Conservation (phyloP, 2,113 vertebrate genomes). For the Buteo buteo region DNA sequence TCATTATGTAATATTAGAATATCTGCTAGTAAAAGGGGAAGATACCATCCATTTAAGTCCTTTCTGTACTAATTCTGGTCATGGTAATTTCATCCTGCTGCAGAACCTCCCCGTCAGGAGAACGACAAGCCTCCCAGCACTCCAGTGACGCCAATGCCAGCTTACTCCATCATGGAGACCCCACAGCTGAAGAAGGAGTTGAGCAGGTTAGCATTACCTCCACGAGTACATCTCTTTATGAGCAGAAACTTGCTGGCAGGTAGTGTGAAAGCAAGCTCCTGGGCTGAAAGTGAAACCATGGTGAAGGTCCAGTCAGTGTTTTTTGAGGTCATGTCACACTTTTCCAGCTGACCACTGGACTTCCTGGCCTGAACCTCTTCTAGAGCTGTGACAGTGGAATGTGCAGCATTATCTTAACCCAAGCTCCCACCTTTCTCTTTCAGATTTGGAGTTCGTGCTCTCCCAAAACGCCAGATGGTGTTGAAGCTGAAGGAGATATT, state of each 20-base stretch:
- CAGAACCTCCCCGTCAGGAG: conserved; percentile 64
- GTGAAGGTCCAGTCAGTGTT: background rate
- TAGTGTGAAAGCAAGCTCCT: background rate
- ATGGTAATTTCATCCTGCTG: background rate
- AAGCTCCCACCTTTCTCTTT: background rate
- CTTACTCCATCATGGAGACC: conserved; percentile 93
- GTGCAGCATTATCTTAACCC: background rate
- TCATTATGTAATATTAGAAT: background rate
- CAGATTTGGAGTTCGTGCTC: conserved; percentile 91
- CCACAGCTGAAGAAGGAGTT: conserved; percentile 89
- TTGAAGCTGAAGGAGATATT: conserved; percentile 97
- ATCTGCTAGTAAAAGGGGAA: background rate
- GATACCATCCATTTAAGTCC: background rate
- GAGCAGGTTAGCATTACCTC: conserved; percentile 75
- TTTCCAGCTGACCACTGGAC: background rate
- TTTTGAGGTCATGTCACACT: background rate
- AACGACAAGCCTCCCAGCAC: conserved; percentile 59
- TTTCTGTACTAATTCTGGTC: background rate
- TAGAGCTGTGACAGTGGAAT: background rate
- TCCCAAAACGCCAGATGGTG: conserved; percentile 94
- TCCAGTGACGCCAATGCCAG: conserved; percentile 87
- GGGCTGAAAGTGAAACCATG: background rate
- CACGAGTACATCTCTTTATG: background rate
- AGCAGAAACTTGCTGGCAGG: background rate
- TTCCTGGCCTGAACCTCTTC: background rate